Conservation (phyloP, 1,140 invertebrate species). For the Riptortus pedestris region DNA sequence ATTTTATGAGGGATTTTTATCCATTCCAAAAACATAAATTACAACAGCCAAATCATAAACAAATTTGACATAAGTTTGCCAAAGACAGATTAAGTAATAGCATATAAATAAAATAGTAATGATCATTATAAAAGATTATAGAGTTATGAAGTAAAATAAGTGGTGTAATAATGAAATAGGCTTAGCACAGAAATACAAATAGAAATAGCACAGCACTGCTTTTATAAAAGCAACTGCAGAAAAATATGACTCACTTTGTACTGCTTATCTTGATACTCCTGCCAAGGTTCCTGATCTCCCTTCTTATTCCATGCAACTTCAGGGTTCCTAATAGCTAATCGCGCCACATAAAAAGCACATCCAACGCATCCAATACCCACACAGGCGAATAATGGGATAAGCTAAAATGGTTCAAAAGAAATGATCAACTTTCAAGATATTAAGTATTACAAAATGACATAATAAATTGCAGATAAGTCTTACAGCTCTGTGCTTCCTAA, state of each 20-base stretch:
- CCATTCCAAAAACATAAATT: no score
- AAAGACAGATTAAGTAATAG: no score
- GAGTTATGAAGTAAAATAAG: no score
- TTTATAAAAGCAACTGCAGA: neutral
- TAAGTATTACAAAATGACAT: neutral
- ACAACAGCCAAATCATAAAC: no score
- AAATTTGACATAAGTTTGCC: no score
- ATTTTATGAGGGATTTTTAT: no score
- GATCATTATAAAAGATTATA: no score
- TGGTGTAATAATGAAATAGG: no score
- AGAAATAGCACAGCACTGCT: no score
- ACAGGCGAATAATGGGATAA: slow-evolving; percentile 68
- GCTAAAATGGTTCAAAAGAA: slow-evolving; percentile 38
- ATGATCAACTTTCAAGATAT: neutral
- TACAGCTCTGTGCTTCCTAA: slow-evolving; percentile 23
- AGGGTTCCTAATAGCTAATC: slow-evolving; percentile 60
- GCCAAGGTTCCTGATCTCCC: slow-evolving; percentile 64
- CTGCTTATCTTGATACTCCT: slow-evolving; percentile 63
- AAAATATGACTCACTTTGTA: slow-evolving; percentile 53
- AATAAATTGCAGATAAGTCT: neutral
- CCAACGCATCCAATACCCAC: slow-evolving; percentile 49
- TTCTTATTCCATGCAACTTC: slow-evolving; percentile 67
- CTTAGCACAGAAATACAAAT: no score
- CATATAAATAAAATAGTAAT: no score
- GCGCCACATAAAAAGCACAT: slow-evolving; percentile 48